Conservation (phyloP, 1,140 invertebrate genomes). For the Aleiodes sp. region DNA sequence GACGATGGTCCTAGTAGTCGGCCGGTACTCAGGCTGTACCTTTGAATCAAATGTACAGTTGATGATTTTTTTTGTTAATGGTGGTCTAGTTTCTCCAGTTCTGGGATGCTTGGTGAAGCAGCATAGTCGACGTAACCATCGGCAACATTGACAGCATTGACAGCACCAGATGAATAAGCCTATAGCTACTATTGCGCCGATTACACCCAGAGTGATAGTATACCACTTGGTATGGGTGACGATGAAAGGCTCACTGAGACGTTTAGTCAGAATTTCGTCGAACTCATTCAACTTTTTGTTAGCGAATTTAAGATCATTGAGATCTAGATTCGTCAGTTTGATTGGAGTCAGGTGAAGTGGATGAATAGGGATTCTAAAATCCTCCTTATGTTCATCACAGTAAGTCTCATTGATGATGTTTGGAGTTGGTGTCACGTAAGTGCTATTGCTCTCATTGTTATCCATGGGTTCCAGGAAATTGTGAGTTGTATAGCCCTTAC, state of each 20-base stretch:
- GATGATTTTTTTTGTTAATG: conserved; percentile 23
- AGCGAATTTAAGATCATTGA: conserved; percentile 11
- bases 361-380: neutral
- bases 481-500: conserved; percentile 24
- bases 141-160: neutral
- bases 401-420: conserved; percentile 23
- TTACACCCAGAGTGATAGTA: neutral
- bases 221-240: conserved; percentile 19
- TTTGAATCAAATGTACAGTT: conserved; percentile 22
- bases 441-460: conserved; percentile 13
- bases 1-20: too few relatives aligned
- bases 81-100: conserved; percentile 15
- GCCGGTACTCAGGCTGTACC: neutral
- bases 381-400: too few relatives aligned
- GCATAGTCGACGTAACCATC: conserved; percentile 2
- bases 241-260: conserved; percentile 13
- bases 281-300: conserved; percentile 22
- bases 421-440: conserved; percentile 15
- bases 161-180: neutral
- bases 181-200: neutral
- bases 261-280: conserved; percentile 18
- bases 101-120: neutral
- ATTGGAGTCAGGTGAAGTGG: neutral
- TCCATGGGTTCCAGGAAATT: conserved; percentile 17
- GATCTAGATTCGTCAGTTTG: conserved; percentile 17